Percentiles rank a stretch among this genome's conserved stretches.
Conservation (phyloP, 1,140 invertebrate genomes). For the Adoxophyes honmai region DNA sequence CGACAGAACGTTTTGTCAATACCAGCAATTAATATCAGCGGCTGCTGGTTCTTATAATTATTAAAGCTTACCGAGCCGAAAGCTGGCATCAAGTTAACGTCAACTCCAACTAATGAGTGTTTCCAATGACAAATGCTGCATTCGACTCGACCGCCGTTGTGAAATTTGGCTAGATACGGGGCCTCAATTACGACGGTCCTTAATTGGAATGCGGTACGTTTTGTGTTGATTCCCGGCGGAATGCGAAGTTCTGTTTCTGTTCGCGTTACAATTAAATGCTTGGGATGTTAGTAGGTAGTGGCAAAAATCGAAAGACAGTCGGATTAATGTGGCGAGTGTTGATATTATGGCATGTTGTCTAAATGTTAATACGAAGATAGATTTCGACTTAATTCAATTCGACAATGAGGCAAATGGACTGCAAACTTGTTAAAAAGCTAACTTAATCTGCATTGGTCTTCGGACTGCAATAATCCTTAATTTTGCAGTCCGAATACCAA, state of each 20-base stretch:
- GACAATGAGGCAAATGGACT: too few species aligned
- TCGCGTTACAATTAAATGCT: neutral
- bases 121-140: conserved; percentile 68
- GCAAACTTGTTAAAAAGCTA: too few species aligned
- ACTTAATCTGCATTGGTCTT: too few species aligned
- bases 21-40: conserved; percentile 67
- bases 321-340: too few species aligned
- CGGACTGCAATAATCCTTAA: too few species aligned
- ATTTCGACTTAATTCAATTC: too few species aligned
- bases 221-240: conserved; percentile 1
- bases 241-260: conserved; percentile 4
- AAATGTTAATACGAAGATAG: too few species aligned
- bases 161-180: conserved; percentile 42
- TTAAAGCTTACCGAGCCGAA: conserved; percentile 60
- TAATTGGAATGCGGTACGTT: conserved; percentile 13
- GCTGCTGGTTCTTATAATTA: conserved; percentile 65
- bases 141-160: conserved; percentile 43
- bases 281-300: too few species aligned
- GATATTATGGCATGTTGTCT: too few species aligned
- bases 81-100: conserved; percentile 69
- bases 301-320: too few species aligned
- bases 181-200: conserved; percentile 13
- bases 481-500: too few species aligned
- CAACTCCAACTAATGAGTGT: conserved; percentile 68
- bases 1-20: conserved; percentile 57